Percentiles rank a stretch among this genome's conserved stretches.
phyloP scores from a whole-genome alignment of 2,113 vertebrate genomes.

The Columba livia region DNA sequence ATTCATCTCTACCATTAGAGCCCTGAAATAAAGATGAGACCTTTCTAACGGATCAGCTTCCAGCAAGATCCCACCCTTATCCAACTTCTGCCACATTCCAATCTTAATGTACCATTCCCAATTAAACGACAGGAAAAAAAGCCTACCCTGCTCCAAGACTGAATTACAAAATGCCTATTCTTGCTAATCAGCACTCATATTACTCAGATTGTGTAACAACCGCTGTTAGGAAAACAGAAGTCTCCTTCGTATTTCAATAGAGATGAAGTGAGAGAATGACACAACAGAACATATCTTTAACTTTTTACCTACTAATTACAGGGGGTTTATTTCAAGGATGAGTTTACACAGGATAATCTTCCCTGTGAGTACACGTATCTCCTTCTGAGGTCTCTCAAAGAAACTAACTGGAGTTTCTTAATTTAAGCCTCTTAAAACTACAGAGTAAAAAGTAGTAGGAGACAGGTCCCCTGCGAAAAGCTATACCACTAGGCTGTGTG shows the following conservation, averaged over 20 bases:
- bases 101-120: not conserved
- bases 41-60: not conserved
- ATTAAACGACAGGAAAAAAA: not conserved
- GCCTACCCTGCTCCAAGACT: not conserved
- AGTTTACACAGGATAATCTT: not conserved
- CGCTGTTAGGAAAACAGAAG: not conserved
- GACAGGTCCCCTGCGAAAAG: not conserved
- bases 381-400: not conserved
- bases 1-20: slow-evolving; percentile 84
- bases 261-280: not conserved
- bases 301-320: not conserved
- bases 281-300: not conserved
- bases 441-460: not conserved
- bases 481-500: not conserved
- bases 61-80: not conserved
- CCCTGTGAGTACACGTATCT: not conserved
- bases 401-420: not conserved
- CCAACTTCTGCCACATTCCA: not conserved
- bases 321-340: not conserved
- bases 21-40: slow-evolving; percentile 73
- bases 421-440: not conserved
- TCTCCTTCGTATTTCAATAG: not conserved
- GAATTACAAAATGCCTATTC: not conserved
- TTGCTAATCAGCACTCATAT: not conserved
- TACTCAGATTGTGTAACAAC: not conserved